These are phyloP conservation scores for Knipowitschia caucasica DNA, from an alignment of 2,797 vertebrate species.

Conservation along the genomic window DNA sequence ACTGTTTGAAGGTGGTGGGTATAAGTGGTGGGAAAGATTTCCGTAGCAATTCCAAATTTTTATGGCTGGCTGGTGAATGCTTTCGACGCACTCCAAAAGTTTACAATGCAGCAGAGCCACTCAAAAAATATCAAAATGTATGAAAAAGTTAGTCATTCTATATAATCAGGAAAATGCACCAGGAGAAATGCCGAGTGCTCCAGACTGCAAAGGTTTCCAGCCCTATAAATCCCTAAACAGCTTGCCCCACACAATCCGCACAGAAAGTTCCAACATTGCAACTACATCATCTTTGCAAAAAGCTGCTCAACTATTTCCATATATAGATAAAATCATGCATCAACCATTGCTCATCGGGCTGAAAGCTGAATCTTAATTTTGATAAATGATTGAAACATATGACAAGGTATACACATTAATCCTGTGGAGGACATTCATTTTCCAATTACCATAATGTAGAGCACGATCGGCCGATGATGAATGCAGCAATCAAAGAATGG, in stretches of 20 bases:
- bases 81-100: too few species aligned
- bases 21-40: too few species aligned
- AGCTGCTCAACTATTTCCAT: conserved; percentile 48
- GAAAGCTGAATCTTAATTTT: conserved; percentile 70
- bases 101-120: too few species aligned
- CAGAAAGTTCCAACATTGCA: conserved; percentile 33
- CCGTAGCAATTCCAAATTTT: too few species aligned
- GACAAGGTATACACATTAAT: conserved; percentile 78
- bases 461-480: conserved; percentile 69
- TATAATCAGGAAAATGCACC: too few species aligned
- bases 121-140: too few species aligned
- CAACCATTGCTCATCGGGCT: conserved; percentile 44
- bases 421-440: conserved; percentile 76
- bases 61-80: too few species aligned
- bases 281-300: conserved; percentile 17
- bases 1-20: too few species aligned
- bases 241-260: conserved; percentile 1
- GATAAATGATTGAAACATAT: conserved; percentile 78
- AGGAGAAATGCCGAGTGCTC: too few species aligned
- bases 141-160: too few species aligned
- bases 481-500: conserved; percentile 78
- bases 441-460: conserved; percentile 78
- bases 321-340: conserved; percentile 49
- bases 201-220: too few species aligned
- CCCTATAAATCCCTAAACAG: too few species aligned